These are phyloP conservation scores for Reticulitermes lucifugus DNA, from an alignment of 2,888 invertebrate genomes.

Conservation along the genomic window DNA sequence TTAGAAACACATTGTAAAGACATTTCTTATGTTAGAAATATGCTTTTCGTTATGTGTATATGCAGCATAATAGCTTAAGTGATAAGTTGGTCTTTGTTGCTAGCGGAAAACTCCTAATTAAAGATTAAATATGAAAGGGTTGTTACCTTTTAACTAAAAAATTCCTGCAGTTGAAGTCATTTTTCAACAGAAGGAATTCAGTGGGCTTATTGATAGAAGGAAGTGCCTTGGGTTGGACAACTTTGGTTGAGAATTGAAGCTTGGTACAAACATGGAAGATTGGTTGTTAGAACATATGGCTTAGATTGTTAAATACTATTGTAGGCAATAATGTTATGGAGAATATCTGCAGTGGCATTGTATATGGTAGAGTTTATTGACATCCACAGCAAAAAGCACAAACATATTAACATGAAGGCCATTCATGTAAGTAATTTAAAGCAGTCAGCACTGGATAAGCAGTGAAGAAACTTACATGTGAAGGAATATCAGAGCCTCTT, in stretches of 20 bases:
- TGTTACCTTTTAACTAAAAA: slow-evolving; percentile 18
- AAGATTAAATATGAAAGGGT: background rate
- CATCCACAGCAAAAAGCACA: slow-evolving; percentile 7
- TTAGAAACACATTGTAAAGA: background rate
- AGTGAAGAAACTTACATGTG: background rate
- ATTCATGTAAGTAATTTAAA: background rate
- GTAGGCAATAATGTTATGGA: slow-evolving; percentile 18
- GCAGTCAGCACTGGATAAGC: too few relatives aligned
- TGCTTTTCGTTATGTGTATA: slow-evolving; percentile 32
- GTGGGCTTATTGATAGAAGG: slow-evolving; percentile 33
- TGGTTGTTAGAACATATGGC: slow-evolving; percentile 28
- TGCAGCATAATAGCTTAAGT: slow-evolving; percentile 27
- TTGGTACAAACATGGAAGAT: slow-evolving; percentile 19
- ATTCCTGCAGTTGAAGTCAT: slow-evolving; percentile 12
- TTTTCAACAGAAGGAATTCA: slow-evolving; percentile 31
- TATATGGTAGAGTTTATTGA: background rate
- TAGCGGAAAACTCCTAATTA: slow-evolving; percentile 25
- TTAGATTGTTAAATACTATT: slow-evolving; percentile 32
- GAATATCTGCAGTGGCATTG: background rate
- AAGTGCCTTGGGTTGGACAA: slow-evolving; percentile 44
- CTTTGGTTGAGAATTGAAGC: slow-evolving; percentile 21
- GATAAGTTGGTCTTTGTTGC: slow-evolving; percentile 23
- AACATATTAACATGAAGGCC: background rate
- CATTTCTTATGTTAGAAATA: slow-evolving; percentile 32
- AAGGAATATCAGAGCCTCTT: slow-evolving; percentile 12